phyloP scores from a whole-genome alignment of 1,140 invertebrate species.

The Drosophila murphyi region DNA sequence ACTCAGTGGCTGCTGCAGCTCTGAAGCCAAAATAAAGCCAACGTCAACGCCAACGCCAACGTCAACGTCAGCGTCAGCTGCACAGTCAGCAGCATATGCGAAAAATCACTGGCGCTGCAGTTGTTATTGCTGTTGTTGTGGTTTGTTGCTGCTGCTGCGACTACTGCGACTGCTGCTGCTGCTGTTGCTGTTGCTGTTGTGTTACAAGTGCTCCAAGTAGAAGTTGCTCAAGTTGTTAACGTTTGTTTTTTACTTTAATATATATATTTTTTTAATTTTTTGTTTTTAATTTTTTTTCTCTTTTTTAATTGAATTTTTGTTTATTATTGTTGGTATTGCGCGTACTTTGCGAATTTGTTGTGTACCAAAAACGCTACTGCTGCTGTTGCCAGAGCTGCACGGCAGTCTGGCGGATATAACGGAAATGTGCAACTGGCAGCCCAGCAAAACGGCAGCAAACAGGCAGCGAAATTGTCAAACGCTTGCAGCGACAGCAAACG shows the following conservation, averaged over 20 bases:
- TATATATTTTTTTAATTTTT: constrained; percentile 6
- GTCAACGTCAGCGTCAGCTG: constrained; percentile 48
- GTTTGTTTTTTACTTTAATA: constrained; percentile 15
- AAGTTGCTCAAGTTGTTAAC: constrained; percentile 23
- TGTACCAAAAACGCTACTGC: constrained; percentile 12
- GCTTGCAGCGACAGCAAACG: constrained; percentile 34
- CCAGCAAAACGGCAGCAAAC: constrained; percentile 36
- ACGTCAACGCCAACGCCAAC: constrained; percentile 55
- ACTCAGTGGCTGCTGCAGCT: constrained; percentile 49
- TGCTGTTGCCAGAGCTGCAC: constrained; percentile 35
- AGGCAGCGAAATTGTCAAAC: constrained; percentile 73
- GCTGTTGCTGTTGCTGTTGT: not conserved
- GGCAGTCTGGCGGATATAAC: constrained; percentile 75
- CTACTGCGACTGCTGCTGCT: not conserved
- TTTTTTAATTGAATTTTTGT: not conserved
- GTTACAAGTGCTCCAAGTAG: constrained; percentile 33
- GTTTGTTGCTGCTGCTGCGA: not conserved
- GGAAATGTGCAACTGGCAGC: constrained; percentile 80
- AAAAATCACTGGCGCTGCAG: constrained; percentile 52
- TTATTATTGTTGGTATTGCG: constrained; percentile 8
- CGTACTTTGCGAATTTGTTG: constrained; percentile 20
- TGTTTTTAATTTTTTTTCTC: constrained; percentile 12
- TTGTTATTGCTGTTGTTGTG: constrained; percentile 32
- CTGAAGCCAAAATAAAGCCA: constrained; percentile 60
- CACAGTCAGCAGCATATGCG: constrained; percentile 50